Base-by-base conservation (phyloP, 2,888 invertebrate species). In the Heliconius erato region DNA sequence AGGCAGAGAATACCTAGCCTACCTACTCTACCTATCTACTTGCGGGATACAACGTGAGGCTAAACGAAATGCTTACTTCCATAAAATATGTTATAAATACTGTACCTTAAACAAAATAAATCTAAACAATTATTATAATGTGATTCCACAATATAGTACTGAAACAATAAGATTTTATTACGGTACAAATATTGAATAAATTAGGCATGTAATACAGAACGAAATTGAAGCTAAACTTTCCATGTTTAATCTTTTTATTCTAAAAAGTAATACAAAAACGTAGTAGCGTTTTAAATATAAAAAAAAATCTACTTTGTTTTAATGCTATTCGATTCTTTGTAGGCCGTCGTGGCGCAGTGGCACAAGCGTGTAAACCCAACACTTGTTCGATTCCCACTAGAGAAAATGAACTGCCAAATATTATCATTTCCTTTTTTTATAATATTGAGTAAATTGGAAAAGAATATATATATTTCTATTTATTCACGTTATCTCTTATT, bases 181-280 rank as follows among this genome's bases (percentile, higher is more conserved):
- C 12, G 4, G 35, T 12, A n/a, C n/a, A 40, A 71, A 71, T 40
- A 32, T n/a, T 9, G 40, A 71, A 40, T n/a, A 71, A 71, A 71
- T 40, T 40, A 23, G 23, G 12, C 5, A 35, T 26, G 26, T 26
- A 65, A 44, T 40, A 72, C 5, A 16, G 14, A 72, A n/a, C 5
- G 40, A 71, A 71, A 71, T 40, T 71, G 14, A 40, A 40, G 40
- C 40, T 71, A 71, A 44, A 40, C 14, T 71, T 71, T 71, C 23
- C 23, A 67, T 67, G 5, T 14, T 67, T 67, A 67, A 67, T 67
- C 16, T 26, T 67, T 67, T 69, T 35, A 69, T 35, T 69, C 4
- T 35, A 35, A 35, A 69, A 11, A 44, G n/a, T 71, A n/a, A 44
- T 71, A 14, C 26, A 14, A 11, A 69, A 69, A 40, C 35, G 44